These are phyloP conservation scores for Trichoplusia ni DNA, from an alignment of 1,140 invertebrate species.

Conservation along the genomic window DNA sequence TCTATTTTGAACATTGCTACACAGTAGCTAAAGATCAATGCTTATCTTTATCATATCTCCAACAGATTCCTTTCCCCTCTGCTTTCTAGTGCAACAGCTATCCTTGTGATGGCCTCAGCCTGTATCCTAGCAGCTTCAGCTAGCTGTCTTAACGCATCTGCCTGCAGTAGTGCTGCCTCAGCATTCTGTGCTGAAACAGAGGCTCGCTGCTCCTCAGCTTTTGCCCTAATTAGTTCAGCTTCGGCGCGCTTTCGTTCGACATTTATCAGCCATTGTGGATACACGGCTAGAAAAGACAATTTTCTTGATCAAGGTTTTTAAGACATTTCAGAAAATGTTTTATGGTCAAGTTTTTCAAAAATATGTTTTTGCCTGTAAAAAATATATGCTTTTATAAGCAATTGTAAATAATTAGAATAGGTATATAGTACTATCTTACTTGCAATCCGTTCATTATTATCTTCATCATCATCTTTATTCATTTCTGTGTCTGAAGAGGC, in stretches of 20 bases:
- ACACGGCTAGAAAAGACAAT: slow-evolving; percentile 44
- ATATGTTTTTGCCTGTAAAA: too few relatives aligned
- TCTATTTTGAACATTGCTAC: too few relatives aligned
- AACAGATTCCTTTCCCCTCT: slow-evolving; percentile 37
- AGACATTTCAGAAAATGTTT: too few relatives aligned
- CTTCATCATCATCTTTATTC: slow-evolving; percentile 42
- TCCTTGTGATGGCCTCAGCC: slow-evolving; percentile 54
- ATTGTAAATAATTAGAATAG: not conserved
- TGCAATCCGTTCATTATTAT: too few relatives aligned
- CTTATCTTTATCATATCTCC: slow-evolving; percentile 39
- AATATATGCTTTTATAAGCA: too few relatives aligned
- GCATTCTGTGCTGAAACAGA: slow-evolving; percentile 47
- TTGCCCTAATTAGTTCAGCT: slow-evolving; percentile 56
- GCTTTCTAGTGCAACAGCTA: slow-evolving; percentile 49
- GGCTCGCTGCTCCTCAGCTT: slow-evolving; percentile 57
- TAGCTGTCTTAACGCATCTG: slow-evolving; percentile 52
- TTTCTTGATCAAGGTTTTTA: too few relatives aligned
- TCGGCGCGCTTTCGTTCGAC: slow-evolving; percentile 63
- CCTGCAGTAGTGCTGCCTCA: slow-evolving; percentile 54
- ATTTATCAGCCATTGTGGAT: slow-evolving; percentile 67
- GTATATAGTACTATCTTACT: too few relatives aligned
- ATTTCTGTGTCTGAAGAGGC: slow-evolving; percentile 44
- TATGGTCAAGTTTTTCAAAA: too few relatives aligned
- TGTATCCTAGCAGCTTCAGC: slow-evolving; percentile 52
- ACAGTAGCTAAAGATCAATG: too few relatives aligned